A percentile compares a stretch with the other conserved stretches of the same genome.
phyloP scores from a whole-genome alignment of 2,797 vertebrate species.

The Rhinella marina region DNA sequence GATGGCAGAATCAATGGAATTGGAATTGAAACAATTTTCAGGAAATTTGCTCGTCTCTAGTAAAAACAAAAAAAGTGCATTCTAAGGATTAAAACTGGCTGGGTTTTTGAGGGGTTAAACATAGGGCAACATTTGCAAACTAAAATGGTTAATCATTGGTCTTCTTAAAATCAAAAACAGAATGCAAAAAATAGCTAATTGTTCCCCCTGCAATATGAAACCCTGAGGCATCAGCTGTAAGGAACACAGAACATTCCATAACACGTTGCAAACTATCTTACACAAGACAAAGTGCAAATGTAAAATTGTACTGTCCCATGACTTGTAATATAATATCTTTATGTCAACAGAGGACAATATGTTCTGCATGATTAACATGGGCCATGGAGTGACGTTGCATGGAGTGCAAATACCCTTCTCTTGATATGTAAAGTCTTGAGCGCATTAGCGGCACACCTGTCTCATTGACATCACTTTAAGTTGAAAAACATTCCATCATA shows the following conservation, averaged over 20 bases:
- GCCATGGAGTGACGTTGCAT: slow-evolving; percentile 15
- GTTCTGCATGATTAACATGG: background rate
- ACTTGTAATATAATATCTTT: background rate
- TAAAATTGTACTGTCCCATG: background rate
- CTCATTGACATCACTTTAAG: background rate
- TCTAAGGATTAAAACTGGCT: too few species aligned
- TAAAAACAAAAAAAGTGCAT: too few species aligned
- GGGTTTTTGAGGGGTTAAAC: background rate
- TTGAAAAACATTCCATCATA: background rate
- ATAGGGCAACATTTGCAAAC: background rate
- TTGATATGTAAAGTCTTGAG: background rate
- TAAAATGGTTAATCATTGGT: background rate
- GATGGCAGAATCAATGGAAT: too few species aligned
- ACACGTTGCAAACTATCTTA: slow-evolving; percentile 13
- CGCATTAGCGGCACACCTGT: slow-evolving; percentile 28
- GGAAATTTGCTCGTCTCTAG: too few species aligned
- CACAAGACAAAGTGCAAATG: slow-evolving; percentile 22
- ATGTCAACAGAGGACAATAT: slow-evolving; percentile 6
- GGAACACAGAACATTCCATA: slow-evolving; percentile 20
- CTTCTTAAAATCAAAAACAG: background rate
- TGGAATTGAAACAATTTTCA: too few species aligned
- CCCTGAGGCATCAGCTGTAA: slow-evolving; percentile 4
- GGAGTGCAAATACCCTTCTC: background rate
- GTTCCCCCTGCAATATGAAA: background rate
- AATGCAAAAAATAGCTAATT: background rate